A percentile compares a stretch with the other conserved stretches of the same genome.
Evolutionary conservation across 1,140 invertebrate species (phyloP).

Genomic region (Neotoxoptera formosana): DNA sequence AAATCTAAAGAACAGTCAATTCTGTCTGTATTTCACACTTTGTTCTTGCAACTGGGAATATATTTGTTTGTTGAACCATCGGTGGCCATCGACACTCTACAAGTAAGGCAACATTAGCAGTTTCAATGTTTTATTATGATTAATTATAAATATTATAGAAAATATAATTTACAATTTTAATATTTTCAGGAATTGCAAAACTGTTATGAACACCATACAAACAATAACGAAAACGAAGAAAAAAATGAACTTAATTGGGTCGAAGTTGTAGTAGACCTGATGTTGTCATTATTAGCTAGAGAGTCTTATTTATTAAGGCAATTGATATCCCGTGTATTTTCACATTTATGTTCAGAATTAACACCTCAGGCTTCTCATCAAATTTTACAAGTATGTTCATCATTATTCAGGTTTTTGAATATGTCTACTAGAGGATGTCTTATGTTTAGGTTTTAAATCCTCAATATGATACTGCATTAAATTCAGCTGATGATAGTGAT

Average conservation of each 20-base stretch:
- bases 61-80: constrained; percentile 57
- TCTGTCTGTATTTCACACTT: constrained; percentile 55
- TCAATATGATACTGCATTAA: constrained; percentile 71
- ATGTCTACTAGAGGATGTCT: constrained; percentile 42
- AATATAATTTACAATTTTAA: background rate
- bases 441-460: constrained; percentile 65
- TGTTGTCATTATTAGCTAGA: constrained; percentile 57
- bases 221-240: background rate
- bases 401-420: constrained; percentile 52
- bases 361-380: constrained; percentile 73
- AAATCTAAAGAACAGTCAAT: constrained; percentile 55
- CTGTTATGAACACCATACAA: constrained; percentile 57
- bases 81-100: constrained; percentile 48
- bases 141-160: background rate
- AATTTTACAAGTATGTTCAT: constrained; percentile 71
- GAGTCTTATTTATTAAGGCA: constrained; percentile 57
- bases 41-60: constrained; percentile 56
- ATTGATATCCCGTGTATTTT: constrained; percentile 67
- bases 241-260: constrained; percentile 56
- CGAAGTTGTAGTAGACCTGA: constrained; percentile 53
- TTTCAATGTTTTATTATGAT: background rate
- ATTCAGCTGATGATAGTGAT: constrained; percentile 67
- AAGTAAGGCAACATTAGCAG: background rate
- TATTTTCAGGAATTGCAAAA: constrained; percentile 54
- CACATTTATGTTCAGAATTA: constrained; percentile 74